Percentiles rank a stretch among this genome's conserved stretches.
Evolutionary conservation across 37 sponge, comb jelly and placozoan genomes (phyloP).

Genomic region (Haliclona indistincta): DNA sequence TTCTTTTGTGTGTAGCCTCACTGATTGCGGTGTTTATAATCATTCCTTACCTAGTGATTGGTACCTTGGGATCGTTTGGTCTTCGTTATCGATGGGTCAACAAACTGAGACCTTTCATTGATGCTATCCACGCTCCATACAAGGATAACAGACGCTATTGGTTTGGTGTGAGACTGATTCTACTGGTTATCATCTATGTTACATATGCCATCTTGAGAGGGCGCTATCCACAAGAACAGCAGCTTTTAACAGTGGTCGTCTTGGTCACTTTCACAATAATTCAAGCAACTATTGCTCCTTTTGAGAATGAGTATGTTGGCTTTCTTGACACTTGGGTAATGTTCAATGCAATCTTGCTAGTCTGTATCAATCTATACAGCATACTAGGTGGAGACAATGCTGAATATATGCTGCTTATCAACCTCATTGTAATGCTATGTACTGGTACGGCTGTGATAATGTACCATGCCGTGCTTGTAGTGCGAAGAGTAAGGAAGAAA

Average conservation of each 20-base stretch:
- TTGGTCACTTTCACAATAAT: background rate
- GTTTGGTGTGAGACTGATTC: conserved; percentile 2
- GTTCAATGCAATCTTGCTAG: background rate
- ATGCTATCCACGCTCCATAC: conserved; percentile 6
- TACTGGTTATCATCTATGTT: background rate
- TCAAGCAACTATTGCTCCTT: background rate
- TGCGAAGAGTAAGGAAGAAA: too few relatives aligned
- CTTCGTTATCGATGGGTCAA: conserved; percentile 1
- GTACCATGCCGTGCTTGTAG: too few relatives aligned
- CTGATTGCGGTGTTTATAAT: background rate
- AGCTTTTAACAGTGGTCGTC: background rate
- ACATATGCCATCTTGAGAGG: background rate
- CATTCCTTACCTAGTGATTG: background rate
- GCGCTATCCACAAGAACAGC: background rate
- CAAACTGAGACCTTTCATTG: conserved; percentile 12
- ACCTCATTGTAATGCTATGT: background rate
- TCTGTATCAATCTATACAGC: background rate
- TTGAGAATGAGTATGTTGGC: background rate
- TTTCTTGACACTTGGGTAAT: conserved; percentile 5
- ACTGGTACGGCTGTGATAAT: too few relatives aligned
- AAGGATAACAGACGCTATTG: background rate
- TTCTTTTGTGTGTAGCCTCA: background rate
- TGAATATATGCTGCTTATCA: conserved; percentile 3
- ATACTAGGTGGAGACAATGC: background rate
- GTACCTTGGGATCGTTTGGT: background rate